A percentile compares a stretch with the other conserved stretches of the same genome.
Evolutionary conservation across 2,797 vertebrate genomes (phyloP).

Genomic region (Cheirogaleus major): DNA sequence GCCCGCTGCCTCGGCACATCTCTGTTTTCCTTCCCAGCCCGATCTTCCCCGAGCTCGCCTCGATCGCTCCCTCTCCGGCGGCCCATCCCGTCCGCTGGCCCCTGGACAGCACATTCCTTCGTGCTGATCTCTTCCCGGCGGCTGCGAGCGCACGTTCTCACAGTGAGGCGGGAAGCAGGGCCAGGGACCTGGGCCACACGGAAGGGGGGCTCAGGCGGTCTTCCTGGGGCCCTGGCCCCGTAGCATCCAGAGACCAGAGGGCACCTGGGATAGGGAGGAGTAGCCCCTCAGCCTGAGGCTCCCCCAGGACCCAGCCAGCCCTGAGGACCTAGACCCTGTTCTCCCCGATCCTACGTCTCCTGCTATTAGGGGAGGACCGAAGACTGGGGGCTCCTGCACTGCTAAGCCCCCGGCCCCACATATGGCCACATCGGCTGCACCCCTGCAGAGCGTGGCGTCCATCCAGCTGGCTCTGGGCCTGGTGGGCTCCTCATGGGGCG

Average conservation of each 20-base stretch:
- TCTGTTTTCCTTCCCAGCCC: slow-evolving; percentile 48
- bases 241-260: background rate
- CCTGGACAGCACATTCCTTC: slow-evolving; percentile 83
- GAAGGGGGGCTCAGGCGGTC: background rate
- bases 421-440: rapidly evolving
- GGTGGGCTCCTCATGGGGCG: background rate
- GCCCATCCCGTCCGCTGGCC: slow-evolving; percentile 71
- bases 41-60: slow-evolving; percentile 34
- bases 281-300: background rate
- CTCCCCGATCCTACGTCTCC: background rate
- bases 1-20: slow-evolving; percentile 35
- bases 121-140: slow-evolving; percentile 72
- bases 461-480: background rate
- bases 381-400: rapidly evolving
- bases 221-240: background rate
- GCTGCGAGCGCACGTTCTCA: slow-evolving; percentile 71
- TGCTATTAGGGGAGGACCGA: background rate
- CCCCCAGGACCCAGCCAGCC: background rate
- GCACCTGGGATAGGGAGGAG: background rate
- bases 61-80: background rate
- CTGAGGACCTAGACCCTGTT: too few relatives aligned
- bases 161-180: background rate
- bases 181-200: background rate
- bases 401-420: background rate
- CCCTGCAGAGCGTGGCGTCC: background rate